phyloP scores from a whole-genome alignment of 1,140 invertebrate species.

The Periplaneta americana region DNA sequence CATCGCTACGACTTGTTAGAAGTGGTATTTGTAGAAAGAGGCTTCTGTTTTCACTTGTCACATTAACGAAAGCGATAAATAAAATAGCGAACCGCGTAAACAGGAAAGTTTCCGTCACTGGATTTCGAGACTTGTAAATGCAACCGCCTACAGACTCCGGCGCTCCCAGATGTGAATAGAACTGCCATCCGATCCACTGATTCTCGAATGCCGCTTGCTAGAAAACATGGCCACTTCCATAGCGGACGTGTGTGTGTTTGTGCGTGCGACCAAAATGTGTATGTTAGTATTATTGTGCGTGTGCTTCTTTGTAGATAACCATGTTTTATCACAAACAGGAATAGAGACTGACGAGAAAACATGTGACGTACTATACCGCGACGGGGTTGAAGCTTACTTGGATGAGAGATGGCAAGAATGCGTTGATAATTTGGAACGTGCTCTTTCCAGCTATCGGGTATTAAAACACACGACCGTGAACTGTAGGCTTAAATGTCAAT shows the following conservation, averaged over 20 bases:
- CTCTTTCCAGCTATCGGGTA: conserved; percentile 17
- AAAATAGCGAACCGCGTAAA: background rate
- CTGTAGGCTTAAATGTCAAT: background rate
- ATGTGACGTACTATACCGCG: conserved; percentile 33
- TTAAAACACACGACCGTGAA: background rate
- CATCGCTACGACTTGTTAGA: background rate
- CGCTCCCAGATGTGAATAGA: background rate
- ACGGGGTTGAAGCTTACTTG: conserved; percentile 58
- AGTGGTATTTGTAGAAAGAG: background rate
- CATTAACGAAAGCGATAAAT: background rate
- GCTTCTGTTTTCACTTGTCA: background rate
- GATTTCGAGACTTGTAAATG: background rate
- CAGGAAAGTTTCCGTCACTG: background rate
- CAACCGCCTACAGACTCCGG: background rate
- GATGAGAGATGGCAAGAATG: conserved; percentile 63
- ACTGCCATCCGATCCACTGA: background rate
- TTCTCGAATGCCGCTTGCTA: background rate
- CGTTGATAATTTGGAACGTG: conserved; percentile 49
- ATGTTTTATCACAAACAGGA: background rate
- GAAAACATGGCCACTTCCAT: background rate
- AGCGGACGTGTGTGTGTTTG: background rate
- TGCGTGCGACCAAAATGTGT: background rate
- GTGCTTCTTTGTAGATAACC: background rate
- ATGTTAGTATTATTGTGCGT: background rate
- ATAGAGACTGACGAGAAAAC: background rate